A percentile compares a stretch with the other conserved stretches of the same genome.
These are phyloP conservation scores for Polypedilum vanderplanki DNA, from an alignment of 1,140 invertebrate genomes.

Conservation along the genomic window DNA sequence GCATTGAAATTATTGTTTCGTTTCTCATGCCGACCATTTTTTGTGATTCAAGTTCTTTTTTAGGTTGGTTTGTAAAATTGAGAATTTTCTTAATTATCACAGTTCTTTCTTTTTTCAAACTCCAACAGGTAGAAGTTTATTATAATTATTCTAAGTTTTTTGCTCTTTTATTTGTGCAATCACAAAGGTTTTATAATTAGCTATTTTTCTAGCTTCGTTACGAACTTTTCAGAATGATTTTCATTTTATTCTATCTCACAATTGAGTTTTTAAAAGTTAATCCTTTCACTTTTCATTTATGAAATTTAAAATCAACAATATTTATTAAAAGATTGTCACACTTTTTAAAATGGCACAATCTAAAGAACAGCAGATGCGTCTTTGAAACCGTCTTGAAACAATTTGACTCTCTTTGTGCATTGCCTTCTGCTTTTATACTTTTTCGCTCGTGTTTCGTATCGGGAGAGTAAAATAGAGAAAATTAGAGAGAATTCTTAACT, in stretches of 20 bases:
- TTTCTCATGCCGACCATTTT: constrained; percentile 66
- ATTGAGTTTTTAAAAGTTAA: no score
- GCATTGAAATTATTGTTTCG: constrained; percentile 74
- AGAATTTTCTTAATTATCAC: neutral
- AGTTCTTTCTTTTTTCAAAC: neutral
- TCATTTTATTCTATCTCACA: no score
- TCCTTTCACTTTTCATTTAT: no score
- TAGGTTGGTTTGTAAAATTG: neutral
- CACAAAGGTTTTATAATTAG: neutral
- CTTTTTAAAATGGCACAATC: neutral
- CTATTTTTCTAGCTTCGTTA: neutral
- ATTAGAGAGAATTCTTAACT: neutral
- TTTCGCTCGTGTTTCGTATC: neutral
- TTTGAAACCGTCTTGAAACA: neutral
- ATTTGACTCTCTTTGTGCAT: neutral
- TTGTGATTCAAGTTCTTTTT: constrained; percentile 32
- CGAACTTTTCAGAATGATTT: no score
- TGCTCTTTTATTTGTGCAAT: neutral
- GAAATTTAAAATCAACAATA: neutral
- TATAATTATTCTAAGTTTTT: neutral
- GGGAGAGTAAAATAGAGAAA: no score
- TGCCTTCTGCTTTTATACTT: constrained; percentile 4
- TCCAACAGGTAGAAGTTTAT: neutral
- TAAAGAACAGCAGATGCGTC: constrained; percentile 1
- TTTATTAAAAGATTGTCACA: neutral